Conservation (phyloP, 2,888 invertebrate species). For the Deroplatys truncata region DNA sequence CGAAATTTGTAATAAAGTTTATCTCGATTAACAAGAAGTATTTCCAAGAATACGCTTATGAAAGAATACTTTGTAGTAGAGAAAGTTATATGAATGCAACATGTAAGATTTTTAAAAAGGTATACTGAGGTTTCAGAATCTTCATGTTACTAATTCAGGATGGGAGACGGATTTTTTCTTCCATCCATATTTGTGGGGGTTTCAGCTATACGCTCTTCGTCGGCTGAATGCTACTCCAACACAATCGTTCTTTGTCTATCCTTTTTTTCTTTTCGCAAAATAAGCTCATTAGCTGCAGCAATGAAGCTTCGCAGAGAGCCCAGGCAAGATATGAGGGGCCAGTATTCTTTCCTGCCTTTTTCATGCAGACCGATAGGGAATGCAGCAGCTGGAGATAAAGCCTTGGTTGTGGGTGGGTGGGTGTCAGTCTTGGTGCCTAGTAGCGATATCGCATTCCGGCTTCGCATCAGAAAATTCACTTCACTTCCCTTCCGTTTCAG, state of each 20-base stretch:
- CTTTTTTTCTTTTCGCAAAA: not conserved
- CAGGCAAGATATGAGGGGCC: not conserved
- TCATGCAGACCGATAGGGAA: not conserved
- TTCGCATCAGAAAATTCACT: not conserved
- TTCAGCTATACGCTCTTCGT: not conserved
- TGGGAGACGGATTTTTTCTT: not conserved
- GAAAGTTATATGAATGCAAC: no score
- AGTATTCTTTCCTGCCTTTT: not conserved
- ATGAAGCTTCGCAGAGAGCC: not conserved
- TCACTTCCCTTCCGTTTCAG: not conserved
- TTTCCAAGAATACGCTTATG: no score
- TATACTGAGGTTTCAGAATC: no score
- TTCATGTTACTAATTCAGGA: no score
- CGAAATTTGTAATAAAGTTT: no score
- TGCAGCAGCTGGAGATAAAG: not conserved
- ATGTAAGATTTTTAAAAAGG: no score
- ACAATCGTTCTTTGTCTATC: not conserved
- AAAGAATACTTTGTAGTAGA: no score
- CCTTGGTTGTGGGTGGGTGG: not conserved
- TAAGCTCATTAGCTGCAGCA: not conserved
- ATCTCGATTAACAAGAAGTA: no score
- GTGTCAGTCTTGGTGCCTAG: not conserved
- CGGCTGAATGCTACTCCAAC: not conserved
- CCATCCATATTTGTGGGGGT: not conserved
- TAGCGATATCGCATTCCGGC: not conserved